Evolutionary conservation across 2,888 invertebrate genomes (phyloP).

Genomic region (Anarsia innoxiella): DNA sequence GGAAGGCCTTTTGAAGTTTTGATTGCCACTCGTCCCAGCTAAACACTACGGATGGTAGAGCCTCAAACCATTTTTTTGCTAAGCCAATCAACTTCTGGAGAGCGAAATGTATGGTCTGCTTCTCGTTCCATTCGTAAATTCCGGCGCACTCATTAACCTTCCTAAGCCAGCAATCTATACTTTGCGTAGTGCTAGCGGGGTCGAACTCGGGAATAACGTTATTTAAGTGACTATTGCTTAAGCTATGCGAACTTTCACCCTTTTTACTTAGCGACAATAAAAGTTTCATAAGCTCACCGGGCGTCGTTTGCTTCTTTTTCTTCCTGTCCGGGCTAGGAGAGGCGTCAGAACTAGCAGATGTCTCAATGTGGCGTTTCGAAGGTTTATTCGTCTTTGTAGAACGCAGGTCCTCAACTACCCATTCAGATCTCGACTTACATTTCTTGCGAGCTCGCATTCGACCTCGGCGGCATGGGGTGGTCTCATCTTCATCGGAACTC

Average conservation of each 20-base stretch:
- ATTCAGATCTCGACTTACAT: too few species aligned
- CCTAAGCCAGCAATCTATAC: conserved; percentile 1
- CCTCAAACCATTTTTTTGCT: conserved; percentile 6
- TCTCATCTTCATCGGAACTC: too few species aligned
- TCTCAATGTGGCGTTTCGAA: too few species aligned
- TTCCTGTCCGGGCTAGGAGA: too few species aligned
- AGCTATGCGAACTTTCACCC: not conserved
- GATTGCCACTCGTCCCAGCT: conserved; percentile 1
- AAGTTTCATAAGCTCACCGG: too few species aligned
- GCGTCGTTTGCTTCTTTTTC: too few species aligned
- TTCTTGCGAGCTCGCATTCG: too few species aligned
- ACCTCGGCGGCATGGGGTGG: too few species aligned
- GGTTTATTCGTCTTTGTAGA: too few species aligned
- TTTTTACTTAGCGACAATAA: too few species aligned
- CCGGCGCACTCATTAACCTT: conserved; percentile 4
- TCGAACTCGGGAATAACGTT: conserved; percentile 3
- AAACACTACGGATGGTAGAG: conserved; percentile 1
- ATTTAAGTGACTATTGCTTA: not conserved
- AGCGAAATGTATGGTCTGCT: conserved; percentile 5
- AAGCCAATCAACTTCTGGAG: conserved; percentile 1
- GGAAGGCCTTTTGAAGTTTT: not conserved
- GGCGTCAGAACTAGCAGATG: too few species aligned
- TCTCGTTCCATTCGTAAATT: conserved; percentile 1
- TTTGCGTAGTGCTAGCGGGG: conserved; percentile 1
- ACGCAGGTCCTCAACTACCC: too few species aligned